A percentile compares a stretch with the other conserved stretches of the same genome.
These are phyloP conservation scores for Patagioenas fasciata DNA, from an alignment of 2,113 vertebrate genomes.

Conservation along the genomic window DNA sequence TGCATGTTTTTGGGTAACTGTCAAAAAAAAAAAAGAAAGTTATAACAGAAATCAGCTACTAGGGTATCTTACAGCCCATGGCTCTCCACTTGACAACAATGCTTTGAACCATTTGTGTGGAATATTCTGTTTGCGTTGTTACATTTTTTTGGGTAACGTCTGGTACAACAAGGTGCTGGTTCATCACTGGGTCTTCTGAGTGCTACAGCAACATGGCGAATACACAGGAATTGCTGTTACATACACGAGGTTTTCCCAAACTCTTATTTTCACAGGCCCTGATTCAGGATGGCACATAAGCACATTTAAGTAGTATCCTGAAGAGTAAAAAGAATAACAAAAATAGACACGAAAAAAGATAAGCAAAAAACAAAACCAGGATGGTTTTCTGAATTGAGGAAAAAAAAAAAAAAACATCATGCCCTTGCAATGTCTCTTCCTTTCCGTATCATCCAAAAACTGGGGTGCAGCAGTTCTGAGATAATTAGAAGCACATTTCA, in stretches of 20 bases:
- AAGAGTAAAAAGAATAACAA: not conserved
- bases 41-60: not conserved
- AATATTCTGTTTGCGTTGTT: not conserved
- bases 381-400: not conserved
- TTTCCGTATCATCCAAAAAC: constrained; percentile 43
- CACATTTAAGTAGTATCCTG: not conserved
- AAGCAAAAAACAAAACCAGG: not conserved
- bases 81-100: not conserved
- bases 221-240: not conserved
- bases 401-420: not conserved
- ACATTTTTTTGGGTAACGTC: not conserved
- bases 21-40: not conserved
- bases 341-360: not conserved
- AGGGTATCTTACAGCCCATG: not conserved
- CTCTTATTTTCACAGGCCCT: constrained; percentile 1
- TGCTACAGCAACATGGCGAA: not conserved
- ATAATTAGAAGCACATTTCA: constrained; percentile 80
- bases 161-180: not conserved
- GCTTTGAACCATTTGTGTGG: not conserved
- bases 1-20: not conserved
- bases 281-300: constrained; percentile 6
- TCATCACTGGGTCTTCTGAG: not conserved
- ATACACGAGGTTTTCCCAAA: not conserved
- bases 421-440: constrained; percentile 32
- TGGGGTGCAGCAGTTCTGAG: constrained; percentile 64